These are phyloP conservation scores for Pandemis cinnamomeana DNA, from an alignment of 2,888 invertebrate genomes.

Conservation along the genomic window DNA sequence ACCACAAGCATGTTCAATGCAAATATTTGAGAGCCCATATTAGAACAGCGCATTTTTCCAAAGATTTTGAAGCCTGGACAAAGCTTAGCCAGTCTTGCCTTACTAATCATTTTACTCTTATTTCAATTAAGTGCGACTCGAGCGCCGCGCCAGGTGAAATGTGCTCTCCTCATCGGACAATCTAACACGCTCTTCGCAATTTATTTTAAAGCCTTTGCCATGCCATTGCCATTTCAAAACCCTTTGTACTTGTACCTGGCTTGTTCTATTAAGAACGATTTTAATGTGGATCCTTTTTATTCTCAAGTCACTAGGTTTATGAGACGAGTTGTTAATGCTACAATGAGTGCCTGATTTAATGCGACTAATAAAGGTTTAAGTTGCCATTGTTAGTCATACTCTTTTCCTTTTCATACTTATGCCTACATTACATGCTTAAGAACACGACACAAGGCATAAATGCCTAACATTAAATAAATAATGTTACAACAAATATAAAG, in stretches of 20 bases:
- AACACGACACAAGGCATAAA: neutral
- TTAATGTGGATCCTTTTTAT: slow-evolving; percentile 31
- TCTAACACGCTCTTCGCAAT: slow-evolving; percentile 49
- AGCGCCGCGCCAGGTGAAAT: slow-evolving; percentile 44
- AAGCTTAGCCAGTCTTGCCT: slow-evolving; percentile 44
- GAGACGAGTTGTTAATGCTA: slow-evolving; percentile 38
- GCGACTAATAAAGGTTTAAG: slow-evolving; percentile 33
- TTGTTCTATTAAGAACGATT: slow-evolving; percentile 43
- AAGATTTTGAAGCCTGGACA: slow-evolving; percentile 55
- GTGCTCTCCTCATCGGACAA: slow-evolving; percentile 44
- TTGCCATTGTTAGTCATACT: neutral
- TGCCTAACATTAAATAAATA: neutral
- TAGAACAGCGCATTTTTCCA: slow-evolving; percentile 17
- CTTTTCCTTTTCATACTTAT: slow-evolving; percentile 7
- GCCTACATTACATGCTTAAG: neutral
- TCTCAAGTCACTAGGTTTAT: slow-evolving; percentile 21
- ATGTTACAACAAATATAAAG: neutral
- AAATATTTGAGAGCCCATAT: neutral
- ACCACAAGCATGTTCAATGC: no score
- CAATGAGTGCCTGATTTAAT: slow-evolving; percentile 29
- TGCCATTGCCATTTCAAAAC: slow-evolving; percentile 37
- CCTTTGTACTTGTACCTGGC: slow-evolving; percentile 38
- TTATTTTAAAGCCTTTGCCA: slow-evolving; percentile 43
- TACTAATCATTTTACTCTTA: slow-evolving; percentile 50
- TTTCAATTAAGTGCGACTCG: slow-evolving; percentile 48